These are phyloP conservation scores for Spinus olivaceus DNA, from an alignment of 2,797 vertebrate species.

Conservation along the genomic window DNA sequence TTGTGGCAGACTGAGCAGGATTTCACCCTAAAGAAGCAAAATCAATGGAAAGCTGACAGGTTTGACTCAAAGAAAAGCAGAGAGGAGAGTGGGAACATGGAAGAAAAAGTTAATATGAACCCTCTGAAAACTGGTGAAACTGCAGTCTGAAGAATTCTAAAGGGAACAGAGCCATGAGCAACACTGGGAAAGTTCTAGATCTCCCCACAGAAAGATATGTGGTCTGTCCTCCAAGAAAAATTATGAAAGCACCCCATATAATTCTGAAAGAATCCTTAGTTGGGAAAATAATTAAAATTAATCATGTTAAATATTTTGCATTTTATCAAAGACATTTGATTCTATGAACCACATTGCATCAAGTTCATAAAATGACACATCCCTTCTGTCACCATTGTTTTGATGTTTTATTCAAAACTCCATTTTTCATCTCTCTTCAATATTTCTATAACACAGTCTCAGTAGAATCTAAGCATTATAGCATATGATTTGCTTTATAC, in stretches of 20 bases:
- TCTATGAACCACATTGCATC: not conserved
- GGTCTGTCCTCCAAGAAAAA: not conserved
- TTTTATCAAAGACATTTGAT: not conserved
- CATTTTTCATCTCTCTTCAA: not conserved
- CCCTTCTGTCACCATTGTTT: not conserved
- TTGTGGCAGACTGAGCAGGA: not conserved
- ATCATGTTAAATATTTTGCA: not conserved
- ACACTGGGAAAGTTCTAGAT: not conserved
- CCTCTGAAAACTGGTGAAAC: not conserved
- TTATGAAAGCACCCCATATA: not conserved
- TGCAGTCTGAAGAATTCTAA: not conserved
- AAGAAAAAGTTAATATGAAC: not conserved
- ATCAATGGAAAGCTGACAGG: not conserved
- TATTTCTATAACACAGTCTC: not conserved
- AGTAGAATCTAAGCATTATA: not conserved
- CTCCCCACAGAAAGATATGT: not conserved
- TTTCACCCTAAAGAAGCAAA: not conserved
- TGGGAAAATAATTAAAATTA: not conserved
- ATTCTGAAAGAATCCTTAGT: not conserved
- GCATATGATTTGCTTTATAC: not conserved
- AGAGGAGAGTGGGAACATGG: not conserved
- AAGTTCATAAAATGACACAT: not conserved
- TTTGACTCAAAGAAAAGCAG: not conserved
- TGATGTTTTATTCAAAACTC: conserved; percentile 38
- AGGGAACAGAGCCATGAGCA: not conserved